Evolutionary conservation across 2,888 invertebrate genomes (phyloP), one percentile per base, ranked within the genome.

Genomic region (Tenthredo mesomela): DNA sequence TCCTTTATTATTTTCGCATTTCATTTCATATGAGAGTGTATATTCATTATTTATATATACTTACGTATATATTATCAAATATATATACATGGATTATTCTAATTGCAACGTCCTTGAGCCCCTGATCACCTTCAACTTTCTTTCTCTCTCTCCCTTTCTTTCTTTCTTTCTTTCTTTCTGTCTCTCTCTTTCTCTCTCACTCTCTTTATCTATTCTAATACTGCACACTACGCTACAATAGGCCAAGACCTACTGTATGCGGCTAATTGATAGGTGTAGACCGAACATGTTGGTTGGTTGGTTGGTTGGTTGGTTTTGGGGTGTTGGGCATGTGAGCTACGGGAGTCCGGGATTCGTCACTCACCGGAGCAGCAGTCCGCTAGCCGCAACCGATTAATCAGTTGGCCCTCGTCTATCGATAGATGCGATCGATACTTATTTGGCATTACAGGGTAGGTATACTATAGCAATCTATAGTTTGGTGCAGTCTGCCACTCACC

Each of bases 321-420:
- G 85, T 86, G 86, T 86, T 86, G 86, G 86, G 86, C 85, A 84
- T 85, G 85, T 85, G 86, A 87, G 87, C 87, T 88, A 89, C 87
- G 86, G 87, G 91, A 90, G 90, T 89, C 90, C 89, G 87, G 88
- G 88, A 86, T 93, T 92, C 92, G 92, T 93, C 93, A 93, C 93
- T 93, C 93, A 93, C 93, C 93, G 92, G 93, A 92, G 93, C 93
- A 93, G 93, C 93, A 90, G 65, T 91, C 91, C 91, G 90, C 91
- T 91, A 92, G 93, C 93, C 93, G 91, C 93, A 92, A 93, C 93
- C 93, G 93, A 92, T 92, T 91, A 91, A 91, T 90, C 82, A 82
- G 47, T 67, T 47, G 67, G 82, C 67, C 67, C 67, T 82, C 91
- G 92, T 93, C 92, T 91, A 92, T 92, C 92, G 92, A 92, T 92